Conservation (phyloP, 2,797 vertebrate genomes). For the Serranus cabrilla region DNA sequence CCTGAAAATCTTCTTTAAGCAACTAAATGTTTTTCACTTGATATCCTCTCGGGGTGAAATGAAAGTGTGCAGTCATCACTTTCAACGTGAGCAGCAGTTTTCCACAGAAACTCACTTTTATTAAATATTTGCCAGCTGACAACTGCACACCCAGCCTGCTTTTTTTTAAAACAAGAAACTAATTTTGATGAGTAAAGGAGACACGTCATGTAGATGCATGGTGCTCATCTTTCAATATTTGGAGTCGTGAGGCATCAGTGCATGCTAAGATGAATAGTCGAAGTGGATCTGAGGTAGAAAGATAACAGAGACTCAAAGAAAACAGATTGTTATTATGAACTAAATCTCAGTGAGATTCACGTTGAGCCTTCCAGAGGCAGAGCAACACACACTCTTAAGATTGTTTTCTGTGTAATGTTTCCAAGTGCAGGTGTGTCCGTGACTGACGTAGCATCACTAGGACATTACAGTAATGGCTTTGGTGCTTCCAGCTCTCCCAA, state of each 20-base stretch:
- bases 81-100: slow-evolving; percentile 10
- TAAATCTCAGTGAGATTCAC: not conserved
- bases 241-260: slow-evolving; percentile 12
- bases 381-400: not conserved
- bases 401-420: slow-evolving; percentile 25
- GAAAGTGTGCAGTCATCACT: slow-evolving; percentile 29
- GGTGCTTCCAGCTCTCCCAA: slow-evolving; percentile 30
- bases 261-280: not conserved
- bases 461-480: slow-evolving; percentile 33
- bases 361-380: not conserved
- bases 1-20: slow-evolving; percentile 29
- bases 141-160: not conserved
- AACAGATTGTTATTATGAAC: not conserved
- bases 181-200: slow-evolving; percentile 17
- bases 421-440: slow-evolving; percentile 19
- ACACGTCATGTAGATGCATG: slow-evolving; percentile 25
- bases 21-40: slow-evolving; percentile 27
- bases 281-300: not conserved
- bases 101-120: not conserved
- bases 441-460: slow-evolving; percentile 18
- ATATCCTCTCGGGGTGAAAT: slow-evolving; percentile 12
- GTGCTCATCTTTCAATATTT: slow-evolving; percentile 6
- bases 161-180: slow-evolving; percentile 6
- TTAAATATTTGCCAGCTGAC: slow-evolving; percentile 27
- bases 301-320: slow-evolving; percentile 8